These are phyloP conservation scores for Synergus itoensis DNA, from an alignment of 2,888 invertebrate genomes.

Conservation along the genomic window DNA sequence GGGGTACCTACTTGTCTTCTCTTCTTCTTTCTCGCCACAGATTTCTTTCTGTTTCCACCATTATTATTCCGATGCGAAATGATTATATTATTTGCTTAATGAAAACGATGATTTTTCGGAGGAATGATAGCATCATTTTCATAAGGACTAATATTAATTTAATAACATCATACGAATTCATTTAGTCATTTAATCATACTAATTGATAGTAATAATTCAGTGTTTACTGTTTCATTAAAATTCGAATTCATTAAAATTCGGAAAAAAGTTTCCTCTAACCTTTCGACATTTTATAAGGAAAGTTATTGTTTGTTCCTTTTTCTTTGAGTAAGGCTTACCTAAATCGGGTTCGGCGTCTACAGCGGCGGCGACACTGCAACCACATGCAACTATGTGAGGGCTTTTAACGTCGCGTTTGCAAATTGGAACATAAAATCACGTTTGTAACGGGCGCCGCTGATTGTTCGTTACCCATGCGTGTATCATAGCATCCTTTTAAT, in stretches of 20 bases:
- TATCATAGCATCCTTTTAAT: constrained; percentile 49
- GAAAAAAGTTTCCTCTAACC: neutral
- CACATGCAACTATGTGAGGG: constrained; percentile 52
- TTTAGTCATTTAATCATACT: neutral
- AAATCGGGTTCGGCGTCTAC: constrained; percentile 52
- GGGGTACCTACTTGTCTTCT: constrained; percentile 49
- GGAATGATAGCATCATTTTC: neutral
- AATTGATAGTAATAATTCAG: neutral
- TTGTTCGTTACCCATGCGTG: constrained; percentile 71
- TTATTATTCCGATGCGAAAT: constrained; percentile 18
- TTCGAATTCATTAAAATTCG: neutral
- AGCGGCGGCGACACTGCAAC: constrained; percentile 36
- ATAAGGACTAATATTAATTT: neutral
- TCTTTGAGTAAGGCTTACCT: constrained; percentile 5
- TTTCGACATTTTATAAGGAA: neutral
- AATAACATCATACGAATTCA: neutral
- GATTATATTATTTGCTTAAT: too few species aligned
- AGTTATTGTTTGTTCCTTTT: neutral
- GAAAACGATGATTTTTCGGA: neutral
- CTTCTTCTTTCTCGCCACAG: constrained; percentile 31
- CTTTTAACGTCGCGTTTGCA: constrained; percentile 71
- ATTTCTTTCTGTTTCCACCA: constrained; percentile 39
- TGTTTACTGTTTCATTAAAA: constrained; percentile 19
- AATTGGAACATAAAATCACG: constrained; percentile 76
- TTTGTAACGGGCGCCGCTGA: constrained; percentile 72